Evolutionary conservation across 2,888 invertebrate genomes (phyloP), one percentile per base, ranked within the genome.

Genomic region (Caenorhabditis macrosperma): DNA sequence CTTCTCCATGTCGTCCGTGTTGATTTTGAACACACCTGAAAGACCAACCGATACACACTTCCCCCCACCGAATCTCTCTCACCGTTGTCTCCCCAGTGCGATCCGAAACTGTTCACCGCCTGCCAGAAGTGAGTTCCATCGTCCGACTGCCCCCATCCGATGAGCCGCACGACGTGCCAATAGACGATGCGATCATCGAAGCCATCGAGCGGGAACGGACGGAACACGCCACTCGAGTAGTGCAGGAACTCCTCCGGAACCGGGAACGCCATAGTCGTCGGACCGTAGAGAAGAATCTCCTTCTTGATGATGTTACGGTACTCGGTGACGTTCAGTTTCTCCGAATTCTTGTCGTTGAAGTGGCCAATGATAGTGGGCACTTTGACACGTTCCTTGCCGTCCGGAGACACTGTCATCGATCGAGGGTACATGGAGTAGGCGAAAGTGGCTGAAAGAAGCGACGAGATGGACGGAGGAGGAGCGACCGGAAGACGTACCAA

Each of bases 351-450:
- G 33, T 86, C 85, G 74, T 89, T 89, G 72, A 89, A 84, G 52
- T 89, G 85, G 0, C 89, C 89, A 52, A 89, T 87, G 48, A 89
- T 85, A 7, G 89, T 88, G 6, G 88, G 88, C 41, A 90, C 85
- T 78, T 88, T 82, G 12, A 78, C 81, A 41, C 85, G 77, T 64
- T 86, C 82, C 35, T 83, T 87, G 24, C 89, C 89, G 59, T 83
- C 86, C 4, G 87, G 87, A 66, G 88, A 87, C 33, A 89, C 80
- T n/a, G 87, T 89, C 89, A 89, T 89, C 48, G 83, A 84, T 15
- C 89, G 85, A 5, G 89, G 89, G 48, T 86, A 90, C 81, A 89
- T 79, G n/a, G 89, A 90, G 59, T 89, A 89, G 35, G 89, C 89
- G 30, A 89, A 81, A 20, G 89, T 83, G 2, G 88, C 88, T 89